Evolutionary conservation across 2,797 vertebrate genomes (phyloP).

Genomic region (Gymnoscopelus microlampas): DNA sequence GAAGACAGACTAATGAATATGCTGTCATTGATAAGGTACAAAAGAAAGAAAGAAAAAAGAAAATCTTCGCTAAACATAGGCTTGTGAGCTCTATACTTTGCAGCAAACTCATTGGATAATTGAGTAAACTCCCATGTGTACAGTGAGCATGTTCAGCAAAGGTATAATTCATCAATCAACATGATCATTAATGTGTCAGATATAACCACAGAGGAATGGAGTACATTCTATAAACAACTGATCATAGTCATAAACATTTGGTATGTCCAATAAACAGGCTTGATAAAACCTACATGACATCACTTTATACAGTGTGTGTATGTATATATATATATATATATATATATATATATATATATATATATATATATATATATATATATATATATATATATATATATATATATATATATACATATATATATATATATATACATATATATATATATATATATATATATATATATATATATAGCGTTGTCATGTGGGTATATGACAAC

Average conservation of each 20-base stretch:
- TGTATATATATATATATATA: no score
- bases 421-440: no score
- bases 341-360: no score
- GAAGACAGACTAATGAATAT: conserved; percentile 6
- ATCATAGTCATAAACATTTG: no score
- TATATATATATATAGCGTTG: no score
- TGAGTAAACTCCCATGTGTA: not conserved
- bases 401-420: no score
- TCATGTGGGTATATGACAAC: no score
- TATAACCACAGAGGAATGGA: not conserved
- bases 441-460: no score
- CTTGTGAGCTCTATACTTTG: conserved; percentile 10
- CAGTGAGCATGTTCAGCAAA: not conserved
- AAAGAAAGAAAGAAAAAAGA: no score
- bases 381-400: no score
- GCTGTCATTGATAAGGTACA: not conserved
- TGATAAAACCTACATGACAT: not conserved
- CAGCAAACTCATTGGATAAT: conserved; percentile 1
- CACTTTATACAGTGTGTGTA: no score
- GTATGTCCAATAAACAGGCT: not conserved
- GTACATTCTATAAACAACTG: not conserved
- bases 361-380: no score
- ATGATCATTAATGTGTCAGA: not conserved
- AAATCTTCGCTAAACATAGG: not conserved
- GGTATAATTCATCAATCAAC: not conserved